Conservation (phyloP, 2,888 invertebrate species). For the Andricus curvator region DNA sequence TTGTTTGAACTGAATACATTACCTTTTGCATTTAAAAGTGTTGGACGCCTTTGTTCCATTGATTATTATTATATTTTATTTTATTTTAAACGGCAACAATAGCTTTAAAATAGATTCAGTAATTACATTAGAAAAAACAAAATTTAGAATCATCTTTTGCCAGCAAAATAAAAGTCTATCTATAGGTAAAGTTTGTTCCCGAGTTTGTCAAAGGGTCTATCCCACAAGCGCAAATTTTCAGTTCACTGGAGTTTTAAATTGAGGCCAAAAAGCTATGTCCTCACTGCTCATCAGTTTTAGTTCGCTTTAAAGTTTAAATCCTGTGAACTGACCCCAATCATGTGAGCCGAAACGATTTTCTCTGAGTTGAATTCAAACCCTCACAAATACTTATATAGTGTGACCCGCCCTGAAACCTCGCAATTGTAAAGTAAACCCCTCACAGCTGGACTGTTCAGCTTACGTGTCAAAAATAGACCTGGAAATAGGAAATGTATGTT, state of each 20-base stretch:
- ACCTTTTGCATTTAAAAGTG: too few species aligned
- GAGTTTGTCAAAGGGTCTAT: not conserved
- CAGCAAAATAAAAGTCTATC: not conserved
- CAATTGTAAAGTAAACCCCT: conserved; percentile 1
- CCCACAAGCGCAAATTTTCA: not conserved
- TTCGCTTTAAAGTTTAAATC: conserved; percentile 2
- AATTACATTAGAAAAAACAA: too few species aligned
- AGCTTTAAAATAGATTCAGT: too few species aligned
- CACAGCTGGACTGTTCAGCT: not conserved
- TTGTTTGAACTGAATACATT: too few species aligned
- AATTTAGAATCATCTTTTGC: too few species aligned
- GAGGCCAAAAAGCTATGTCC: not conserved
- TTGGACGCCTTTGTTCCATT: too few species aligned
- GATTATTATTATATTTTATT: too few species aligned
- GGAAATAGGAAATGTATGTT: not conserved
- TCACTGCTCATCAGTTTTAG: conserved; percentile 1
- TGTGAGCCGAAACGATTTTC: not conserved
- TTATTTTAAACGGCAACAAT: too few species aligned
- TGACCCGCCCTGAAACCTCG: not conserved
- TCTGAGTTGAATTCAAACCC: conserved; percentile 7
- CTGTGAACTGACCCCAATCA: conserved; percentile 2
- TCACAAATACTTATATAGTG: not conserved
- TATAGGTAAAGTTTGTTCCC: not conserved
- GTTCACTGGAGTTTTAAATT: not conserved
- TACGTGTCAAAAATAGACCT: not conserved